phyloP scores from a whole-genome alignment of 35 echinoderm and acorn worm genomes.

The Acanthaster planci region DNA sequence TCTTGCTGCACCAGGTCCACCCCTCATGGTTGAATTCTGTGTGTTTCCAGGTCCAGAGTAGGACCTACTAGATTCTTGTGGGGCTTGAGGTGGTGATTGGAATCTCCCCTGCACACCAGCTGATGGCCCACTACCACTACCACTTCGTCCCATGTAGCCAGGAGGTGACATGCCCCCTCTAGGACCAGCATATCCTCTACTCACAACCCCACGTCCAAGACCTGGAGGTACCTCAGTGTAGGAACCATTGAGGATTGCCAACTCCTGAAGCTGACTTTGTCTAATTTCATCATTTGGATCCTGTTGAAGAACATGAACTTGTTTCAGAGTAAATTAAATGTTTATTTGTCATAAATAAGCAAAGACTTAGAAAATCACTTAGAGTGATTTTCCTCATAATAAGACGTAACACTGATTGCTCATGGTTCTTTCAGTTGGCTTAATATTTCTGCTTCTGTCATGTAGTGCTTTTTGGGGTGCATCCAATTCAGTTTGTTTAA shows the following conservation, averaged over 20 bases:
- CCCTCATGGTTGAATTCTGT: background rate
- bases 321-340: background rate
- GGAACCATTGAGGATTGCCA: conserved; percentile 53
- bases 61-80: background rate
- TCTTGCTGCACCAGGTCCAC: background rate
- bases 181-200: background rate
- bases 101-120: background rate
- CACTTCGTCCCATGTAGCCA: conserved; percentile 29
- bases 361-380: too few species aligned
- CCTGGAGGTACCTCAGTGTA: conserved; percentile 35
- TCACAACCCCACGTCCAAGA: background rate
- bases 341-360: too few species aligned
- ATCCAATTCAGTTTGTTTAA: too few species aligned
- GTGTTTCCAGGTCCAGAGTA: background rate
- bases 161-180: conserved; percentile 23
- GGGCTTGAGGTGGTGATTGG: background rate
- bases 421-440: too few species aligned
- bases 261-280: conserved; percentile 53
- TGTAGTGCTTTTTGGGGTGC: too few species aligned
- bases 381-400: too few species aligned
- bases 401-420: too few species aligned
- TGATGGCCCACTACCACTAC: conserved; percentile 22
- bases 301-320: conserved; percentile 5
- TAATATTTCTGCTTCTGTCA: too few species aligned
- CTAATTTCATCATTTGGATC: conserved; percentile 64